phyloP scores from a whole-genome alignment of 2,888 invertebrate species.

The Melanchra persicariae region DNA sequence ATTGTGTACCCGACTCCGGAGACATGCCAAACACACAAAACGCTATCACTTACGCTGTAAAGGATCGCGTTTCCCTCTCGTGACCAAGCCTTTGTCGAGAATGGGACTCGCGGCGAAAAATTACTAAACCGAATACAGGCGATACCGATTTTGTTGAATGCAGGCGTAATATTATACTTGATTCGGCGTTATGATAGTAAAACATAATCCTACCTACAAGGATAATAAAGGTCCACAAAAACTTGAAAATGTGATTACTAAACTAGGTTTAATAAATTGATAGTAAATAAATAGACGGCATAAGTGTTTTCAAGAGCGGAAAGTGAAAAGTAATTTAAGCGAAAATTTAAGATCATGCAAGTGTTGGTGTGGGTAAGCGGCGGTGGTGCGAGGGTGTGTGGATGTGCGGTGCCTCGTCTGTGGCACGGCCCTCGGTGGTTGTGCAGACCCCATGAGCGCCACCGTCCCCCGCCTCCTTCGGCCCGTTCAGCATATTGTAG shows the following conservation, averaged over 20 bases:
- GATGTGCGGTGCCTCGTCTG: constrained; percentile 78
- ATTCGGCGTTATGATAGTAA: constrained; percentile 82
- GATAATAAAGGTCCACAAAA: constrained; percentile 35
- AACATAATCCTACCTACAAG: constrained; percentile 79
- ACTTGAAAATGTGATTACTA: constrained; percentile 5
- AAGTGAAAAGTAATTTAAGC: constrained; percentile 61
- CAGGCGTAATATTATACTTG: constrained; percentile 61
- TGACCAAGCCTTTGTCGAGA: constrained; percentile 76
- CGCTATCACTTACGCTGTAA: constrained; percentile 91
- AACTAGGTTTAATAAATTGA: constrained; percentile 19
- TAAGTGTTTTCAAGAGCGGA: constrained; percentile 23
- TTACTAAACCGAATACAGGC: constrained; percentile 75
- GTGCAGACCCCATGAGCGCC: constrained; percentile 79
- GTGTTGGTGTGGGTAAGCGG: constrained; percentile 70
- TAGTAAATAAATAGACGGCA: constrained; percentile 18
- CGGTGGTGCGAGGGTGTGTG: constrained; percentile 81
- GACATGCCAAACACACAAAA: constrained; percentile 91
- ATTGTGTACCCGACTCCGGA: constrained; percentile 98
- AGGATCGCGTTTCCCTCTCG: constrained; percentile 81
- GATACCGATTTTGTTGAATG: constrained; percentile 26
- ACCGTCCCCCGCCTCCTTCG: constrained; percentile 89
- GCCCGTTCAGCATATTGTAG: constrained; percentile 85
- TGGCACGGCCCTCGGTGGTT: constrained; percentile 85
- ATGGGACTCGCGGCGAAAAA: constrained; percentile 77
- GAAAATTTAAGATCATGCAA: constrained; percentile 54